These are phyloP conservation scores for Cladorhizidae sp. DNA, from an alignment of 37 sponge, comb jelly and placozoan species.

Conservation along the genomic window DNA sequence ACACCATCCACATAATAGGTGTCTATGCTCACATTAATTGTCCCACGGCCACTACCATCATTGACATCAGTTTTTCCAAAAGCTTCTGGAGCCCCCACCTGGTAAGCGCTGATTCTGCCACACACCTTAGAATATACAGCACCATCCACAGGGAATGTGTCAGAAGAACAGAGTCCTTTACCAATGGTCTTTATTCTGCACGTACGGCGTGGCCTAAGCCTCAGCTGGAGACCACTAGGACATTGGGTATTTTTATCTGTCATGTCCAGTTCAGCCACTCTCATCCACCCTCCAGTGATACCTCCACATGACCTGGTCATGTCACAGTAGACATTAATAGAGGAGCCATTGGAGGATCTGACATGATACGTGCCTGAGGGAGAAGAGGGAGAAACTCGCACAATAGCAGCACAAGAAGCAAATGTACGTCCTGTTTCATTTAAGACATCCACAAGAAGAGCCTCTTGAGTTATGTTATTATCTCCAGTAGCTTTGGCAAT, in stretches of 20 bases:
- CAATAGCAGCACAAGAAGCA: too few species aligned
- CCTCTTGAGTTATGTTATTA: too few species aligned
- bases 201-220: background rate
- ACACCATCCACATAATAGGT: conserved; percentile 32
- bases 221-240: conserved; percentile 4
- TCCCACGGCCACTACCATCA: too few species aligned
- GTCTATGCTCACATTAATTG: background rate
- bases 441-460: too few species aligned
- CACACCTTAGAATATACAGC: conserved; percentile 20
- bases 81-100: conserved; percentile 23
- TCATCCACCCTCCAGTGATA: too few species aligned
- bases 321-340: too few species aligned
- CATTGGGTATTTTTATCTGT: conserved; percentile 6
- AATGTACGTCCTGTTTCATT: too few species aligned
- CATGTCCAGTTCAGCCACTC: conserved; percentile 26
- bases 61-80: background rate
- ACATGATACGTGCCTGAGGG: too few species aligned
- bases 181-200: background rate
- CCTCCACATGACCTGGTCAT: too few species aligned
- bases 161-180: background rate
- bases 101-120: conserved; percentile 34
- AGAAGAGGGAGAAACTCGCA: too few species aligned
- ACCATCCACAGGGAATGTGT: background rate
- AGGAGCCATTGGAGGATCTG: too few species aligned
- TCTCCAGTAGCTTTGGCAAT: too few species aligned